Evolutionary conservation across 92 coral and sea anemone genomes (phyloP), one percentile per base, ranked within the genome.

Genomic region (Phenganax stokvisi): DNA sequence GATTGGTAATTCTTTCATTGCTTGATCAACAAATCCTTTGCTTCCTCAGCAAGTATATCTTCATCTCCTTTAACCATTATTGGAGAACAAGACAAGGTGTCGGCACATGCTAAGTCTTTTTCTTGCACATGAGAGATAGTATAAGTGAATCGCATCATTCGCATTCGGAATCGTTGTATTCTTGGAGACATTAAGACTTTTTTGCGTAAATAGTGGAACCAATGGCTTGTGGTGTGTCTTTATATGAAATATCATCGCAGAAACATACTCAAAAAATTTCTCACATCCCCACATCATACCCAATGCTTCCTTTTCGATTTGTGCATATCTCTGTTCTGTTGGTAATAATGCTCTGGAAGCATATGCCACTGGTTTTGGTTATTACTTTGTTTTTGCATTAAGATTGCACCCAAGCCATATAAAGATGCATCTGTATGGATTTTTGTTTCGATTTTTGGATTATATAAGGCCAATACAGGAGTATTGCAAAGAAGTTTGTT

Each of bases 71-170:
- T 63, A 63, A 16, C 10, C 62, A 29, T 30, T 7, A 78, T 0
- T 16, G 89, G 84, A 7, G 75, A 80, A 7, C 91, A 63, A 12
- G 89, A 88, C 12, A 88, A 89, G 6, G 86, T 66, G 68, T 89
- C 87, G 10, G 85, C 85, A 16, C 83, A 76, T 16, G 56, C 55
- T 66, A 89, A 47, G 52, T 58, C 16, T 58, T 88, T 88, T 10
- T 83, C 91, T 58, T 86, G 91, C 0, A 82, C 89, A 82, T 82
- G 89, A 0, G 66, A 79, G 52, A 86, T 88, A 10, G 75, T 20
- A 72, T 60, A 88, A 57, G 27, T 10, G 81, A 83, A 89, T 12
- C 69, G 68, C 88, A 87, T 47, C 54, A 86, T 57, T 12, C 86
- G 77, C 77, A 84, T 84, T 57, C 85, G 57, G 55, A 84, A 72